A percentile compares a stretch with the other conserved stretches of the same genome.
Conservation (phyloP, 2,888 invertebrate species). For the Rhyacophila evoluta region DNA sequence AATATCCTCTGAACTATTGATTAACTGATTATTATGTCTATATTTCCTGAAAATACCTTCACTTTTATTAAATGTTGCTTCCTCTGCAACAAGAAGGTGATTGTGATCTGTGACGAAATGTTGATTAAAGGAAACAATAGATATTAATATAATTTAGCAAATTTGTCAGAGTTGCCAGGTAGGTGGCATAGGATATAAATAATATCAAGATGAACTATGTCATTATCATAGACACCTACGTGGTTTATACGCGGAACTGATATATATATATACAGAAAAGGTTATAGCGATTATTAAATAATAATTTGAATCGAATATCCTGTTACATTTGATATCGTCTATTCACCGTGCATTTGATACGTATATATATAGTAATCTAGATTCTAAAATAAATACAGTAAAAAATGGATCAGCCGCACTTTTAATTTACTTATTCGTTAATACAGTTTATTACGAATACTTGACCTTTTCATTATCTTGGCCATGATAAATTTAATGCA, state of each 20-base stretch:
- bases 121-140: no score
- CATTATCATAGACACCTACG: constrained; percentile 2
- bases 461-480: not conserved
- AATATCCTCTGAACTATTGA: no score
- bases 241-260: not conserved
- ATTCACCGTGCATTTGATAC: not conserved
- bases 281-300: not conserved
- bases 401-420: not conserved
- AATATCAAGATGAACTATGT: not conserved
- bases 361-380: no score
- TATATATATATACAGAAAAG: not conserved
- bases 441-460: not conserved
- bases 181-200: not conserved
- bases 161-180: not conserved
- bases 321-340: not conserved
- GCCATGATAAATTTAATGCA: not conserved
- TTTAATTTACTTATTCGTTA: not conserved
- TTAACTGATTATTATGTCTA: no score
- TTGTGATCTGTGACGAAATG: no score
- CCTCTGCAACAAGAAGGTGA: no score
- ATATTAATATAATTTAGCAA: not conserved
- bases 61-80: no score
- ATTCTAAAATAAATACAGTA: not conserved
- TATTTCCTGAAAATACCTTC: no score
- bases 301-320: not conserved